These are phyloP conservation scores for Daubentonia madagascariensis DNA, from an alignment of 2,113 vertebrate genomes.

Conservation along the genomic window DNA sequence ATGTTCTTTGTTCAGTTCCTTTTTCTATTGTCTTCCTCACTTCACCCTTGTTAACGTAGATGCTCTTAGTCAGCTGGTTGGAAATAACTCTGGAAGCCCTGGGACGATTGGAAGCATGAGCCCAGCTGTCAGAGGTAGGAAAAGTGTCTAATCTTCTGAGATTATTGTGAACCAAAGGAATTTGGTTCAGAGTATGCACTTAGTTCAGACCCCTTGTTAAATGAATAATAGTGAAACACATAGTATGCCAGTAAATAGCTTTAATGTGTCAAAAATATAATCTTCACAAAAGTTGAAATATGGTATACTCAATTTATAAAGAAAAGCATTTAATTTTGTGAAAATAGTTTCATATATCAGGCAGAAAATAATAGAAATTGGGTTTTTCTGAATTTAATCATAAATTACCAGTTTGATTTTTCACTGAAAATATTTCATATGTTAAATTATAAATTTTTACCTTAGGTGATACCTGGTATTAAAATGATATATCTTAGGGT, in stretches of 20 bases:
- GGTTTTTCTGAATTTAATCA: constrained; percentile 1
- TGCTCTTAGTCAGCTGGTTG: not conserved
- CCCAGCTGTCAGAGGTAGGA: not conserved
- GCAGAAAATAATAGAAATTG: constrained; percentile 41
- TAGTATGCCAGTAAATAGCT: not conserved
- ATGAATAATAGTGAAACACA: not conserved
- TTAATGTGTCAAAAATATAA: constrained; percentile 13
- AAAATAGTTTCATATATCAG: constrained; percentile 21
- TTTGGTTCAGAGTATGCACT: constrained; percentile 7
- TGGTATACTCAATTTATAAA: not conserved
- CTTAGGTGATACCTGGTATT: not conserved
- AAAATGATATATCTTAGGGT: not conserved
- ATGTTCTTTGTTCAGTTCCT: not conserved
- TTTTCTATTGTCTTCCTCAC: not conserved
- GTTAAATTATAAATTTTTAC: constrained; percentile 7
- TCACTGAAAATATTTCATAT: not conserved
- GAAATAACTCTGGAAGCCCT: not conserved
- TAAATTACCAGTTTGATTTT: constrained; percentile 25
- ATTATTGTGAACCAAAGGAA: constrained; percentile 8
- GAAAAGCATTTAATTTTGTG: constrained; percentile 45
- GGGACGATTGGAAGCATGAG: not conserved
- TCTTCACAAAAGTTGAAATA: not conserved
- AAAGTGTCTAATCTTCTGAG: constrained; percentile 4
- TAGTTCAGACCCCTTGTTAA: not conserved
- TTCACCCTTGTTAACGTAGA: not conserved